Percentiles rank a stretch among this genome's conserved stretches.
These are phyloP conservation scores for Rafetus swinhoei DNA, from an alignment of 2,113 vertebrate species.

Conservation along the genomic window DNA sequence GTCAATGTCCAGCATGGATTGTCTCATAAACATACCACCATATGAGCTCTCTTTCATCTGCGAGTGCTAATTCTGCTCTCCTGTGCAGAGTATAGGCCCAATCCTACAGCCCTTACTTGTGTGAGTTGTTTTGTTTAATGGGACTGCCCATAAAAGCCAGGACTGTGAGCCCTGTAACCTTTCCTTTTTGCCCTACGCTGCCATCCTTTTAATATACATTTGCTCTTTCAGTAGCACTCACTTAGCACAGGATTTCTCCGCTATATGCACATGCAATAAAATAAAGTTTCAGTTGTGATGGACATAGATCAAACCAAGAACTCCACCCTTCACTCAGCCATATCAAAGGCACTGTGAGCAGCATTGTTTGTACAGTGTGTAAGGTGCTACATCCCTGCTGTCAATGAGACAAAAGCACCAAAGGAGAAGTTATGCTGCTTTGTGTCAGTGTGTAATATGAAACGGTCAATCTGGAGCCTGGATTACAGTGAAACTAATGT, in stretches of 20 bases:
- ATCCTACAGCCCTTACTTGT: not conserved
- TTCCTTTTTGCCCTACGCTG: not conserved
- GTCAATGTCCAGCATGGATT: not conserved
- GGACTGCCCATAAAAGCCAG: not conserved
- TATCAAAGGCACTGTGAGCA: not conserved
- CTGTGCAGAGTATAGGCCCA: not conserved
- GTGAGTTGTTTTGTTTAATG: not conserved
- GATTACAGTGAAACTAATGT: not conserved
- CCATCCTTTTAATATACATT: not conserved
- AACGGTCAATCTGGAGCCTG: not conserved
- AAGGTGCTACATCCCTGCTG: not conserved
- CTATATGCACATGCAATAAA: not conserved
- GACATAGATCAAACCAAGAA: not conserved
- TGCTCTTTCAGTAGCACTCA: not conserved
- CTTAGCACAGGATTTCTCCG: not conserved
- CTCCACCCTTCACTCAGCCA: not conserved
- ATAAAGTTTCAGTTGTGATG: not conserved
- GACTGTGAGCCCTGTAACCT: not conserved
- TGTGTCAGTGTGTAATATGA: not conserved
- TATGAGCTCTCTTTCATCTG: not conserved
- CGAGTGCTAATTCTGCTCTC: not conserved
- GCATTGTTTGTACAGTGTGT: fast-evolving
- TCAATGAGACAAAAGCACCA: not conserved
- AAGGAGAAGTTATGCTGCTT: not conserved
- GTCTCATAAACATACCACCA: fast-evolving